Evolutionary conservation across 1,140 invertebrate species (phyloP).

Genomic region (Drosophila nigromelanica): DNA sequence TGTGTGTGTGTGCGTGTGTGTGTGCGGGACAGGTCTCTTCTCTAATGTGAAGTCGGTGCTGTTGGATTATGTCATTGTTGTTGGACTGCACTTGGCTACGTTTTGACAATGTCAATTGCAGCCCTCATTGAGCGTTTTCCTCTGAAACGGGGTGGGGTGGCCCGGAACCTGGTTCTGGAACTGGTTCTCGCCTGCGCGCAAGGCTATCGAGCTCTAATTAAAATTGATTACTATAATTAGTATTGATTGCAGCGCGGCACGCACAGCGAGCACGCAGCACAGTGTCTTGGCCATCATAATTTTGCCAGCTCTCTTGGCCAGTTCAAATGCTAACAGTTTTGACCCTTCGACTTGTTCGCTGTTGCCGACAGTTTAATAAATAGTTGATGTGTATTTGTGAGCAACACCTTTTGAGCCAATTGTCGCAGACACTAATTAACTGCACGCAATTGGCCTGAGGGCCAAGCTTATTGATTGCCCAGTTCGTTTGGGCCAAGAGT

Average conservation of each 20-base stretch:
- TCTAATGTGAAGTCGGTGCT: conserved; percentile 39
- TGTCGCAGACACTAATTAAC: conserved; percentile 67
- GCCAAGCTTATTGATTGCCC: conserved; percentile 47
- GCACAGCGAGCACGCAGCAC: conserved; percentile 56
- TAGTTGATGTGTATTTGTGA: conserved; percentile 57
- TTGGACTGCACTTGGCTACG: conserved; percentile 38
- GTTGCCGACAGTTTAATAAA: conserved; percentile 42
- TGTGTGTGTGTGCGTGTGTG: conserved; percentile 16
- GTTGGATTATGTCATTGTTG: conserved; percentile 63
- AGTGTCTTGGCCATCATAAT: conserved; percentile 17
- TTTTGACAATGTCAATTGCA: conserved; percentile 74
- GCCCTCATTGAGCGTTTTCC: conserved; percentile 20
- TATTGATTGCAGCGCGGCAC: conserved; percentile 69
- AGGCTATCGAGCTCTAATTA: conserved; percentile 62
- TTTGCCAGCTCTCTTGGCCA: conserved; percentile 7
- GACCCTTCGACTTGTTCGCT: conserved; percentile 32
- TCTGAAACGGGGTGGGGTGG: background rate
- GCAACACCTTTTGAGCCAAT: conserved; percentile 61
- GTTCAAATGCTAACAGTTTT: conserved; percentile 58
- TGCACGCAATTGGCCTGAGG: conserved; percentile 60
- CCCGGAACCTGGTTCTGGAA: background rate
- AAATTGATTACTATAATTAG: conserved; percentile 80
- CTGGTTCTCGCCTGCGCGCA: background rate
- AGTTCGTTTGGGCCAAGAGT: background rate
- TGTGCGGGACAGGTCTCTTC: conserved; percentile 36